Base-by-base conservation (phyloP, 2,888 invertebrate species). In the Limnephilus marmoratus region DNA sequence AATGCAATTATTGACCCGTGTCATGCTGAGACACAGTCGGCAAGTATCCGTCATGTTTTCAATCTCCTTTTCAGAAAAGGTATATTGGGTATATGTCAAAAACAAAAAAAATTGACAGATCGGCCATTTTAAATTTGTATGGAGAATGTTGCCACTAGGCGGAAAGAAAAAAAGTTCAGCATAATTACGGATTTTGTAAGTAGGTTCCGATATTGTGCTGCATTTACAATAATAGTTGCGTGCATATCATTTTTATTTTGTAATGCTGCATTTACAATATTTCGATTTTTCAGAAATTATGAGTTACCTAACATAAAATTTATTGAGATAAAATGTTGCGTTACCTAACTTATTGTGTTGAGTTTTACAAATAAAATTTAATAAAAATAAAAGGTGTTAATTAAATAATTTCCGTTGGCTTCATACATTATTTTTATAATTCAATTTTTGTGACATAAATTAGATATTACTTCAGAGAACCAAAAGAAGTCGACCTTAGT, bases 1-100 rank as follows among this genome's bases (percentile, higher is more conserved):
- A 95, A 97, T 97, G 94, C 97, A 96, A 94, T 97, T 96, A 94
- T 97, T 97, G 89, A 97, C 97, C 94, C 95, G 96, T 95, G 95
- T 96, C n/a, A 92, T 37, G 34, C 86, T 90, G 31, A 92, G 82
- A 83, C 92, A 92, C 24, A 93, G 41, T 91, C 93, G 85, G 83
- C 93, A 91, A n/a, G 83, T 81, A 29, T 90, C 92, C 90, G 92
- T 53, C 92, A 92, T 93, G 85, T 91, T 85, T 81, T 90, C 81
- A 45, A 81, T 86, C 82, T 18, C 37, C 82, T 81, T 92, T 86
- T 37, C 49, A 83, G 15, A 80, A 49, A 81, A 41, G 37, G 49
- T 81, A 34, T 87, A 80, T 89, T 49, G 29, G 37, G 49, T 81
- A 34, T 87, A 80, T 89, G 89, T 86, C 89, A 88, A 49, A 91